Conservation (phyloP, 2,113 vertebrate genomes). For the Thamnaconus septentrionalis region DNA sequence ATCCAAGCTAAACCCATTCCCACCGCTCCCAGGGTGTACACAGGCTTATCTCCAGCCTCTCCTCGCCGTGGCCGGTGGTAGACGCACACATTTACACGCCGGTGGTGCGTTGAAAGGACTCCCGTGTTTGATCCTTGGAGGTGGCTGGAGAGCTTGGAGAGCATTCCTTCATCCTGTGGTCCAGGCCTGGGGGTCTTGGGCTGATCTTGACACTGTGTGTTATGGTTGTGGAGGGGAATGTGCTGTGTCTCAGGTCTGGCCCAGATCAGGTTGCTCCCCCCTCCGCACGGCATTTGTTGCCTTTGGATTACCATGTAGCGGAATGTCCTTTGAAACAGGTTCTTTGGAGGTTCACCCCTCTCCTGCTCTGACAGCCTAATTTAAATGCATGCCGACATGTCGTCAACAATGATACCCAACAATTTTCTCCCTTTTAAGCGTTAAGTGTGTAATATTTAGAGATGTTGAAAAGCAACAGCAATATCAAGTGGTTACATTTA, state of each 20-base stretch:
- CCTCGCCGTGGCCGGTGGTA: not conserved
- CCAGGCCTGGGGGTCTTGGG: constrained; percentile 23
- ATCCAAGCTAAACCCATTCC: constrained; percentile 56
- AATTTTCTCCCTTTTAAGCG: too few relatives aligned
- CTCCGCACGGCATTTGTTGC: constrained; percentile 34
- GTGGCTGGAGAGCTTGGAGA: constrained; percentile 21
- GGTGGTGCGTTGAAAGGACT: constrained; percentile 44
- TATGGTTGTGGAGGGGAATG: constrained; percentile 54
- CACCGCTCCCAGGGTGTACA: constrained; percentile 34
- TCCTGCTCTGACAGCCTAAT: too few relatives aligned
- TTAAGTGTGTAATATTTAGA: too few relatives aligned
- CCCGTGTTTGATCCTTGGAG: constrained; percentile 49
- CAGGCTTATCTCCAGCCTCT: constrained; percentile 48
- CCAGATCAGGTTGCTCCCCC: constrained; percentile 53
- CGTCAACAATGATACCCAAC: too few relatives aligned
- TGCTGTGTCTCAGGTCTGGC: constrained; percentile 58
- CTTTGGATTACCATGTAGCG: constrained; percentile 30
- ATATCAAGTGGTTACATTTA: too few relatives aligned
- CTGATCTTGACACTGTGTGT: constrained; percentile 51
- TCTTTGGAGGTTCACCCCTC: too few relatives aligned
- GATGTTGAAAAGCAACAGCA: too few relatives aligned
- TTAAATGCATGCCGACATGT: too few relatives aligned
- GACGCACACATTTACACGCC: constrained; percentile 16
- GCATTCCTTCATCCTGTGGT: constrained; percentile 24
- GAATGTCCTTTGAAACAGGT: constrained; percentile 16